Percentiles rank a stretch among this genome's conserved stretches.
Conservation (phyloP, 2,888 invertebrate species). For the Drosophila koepferae region DNA sequence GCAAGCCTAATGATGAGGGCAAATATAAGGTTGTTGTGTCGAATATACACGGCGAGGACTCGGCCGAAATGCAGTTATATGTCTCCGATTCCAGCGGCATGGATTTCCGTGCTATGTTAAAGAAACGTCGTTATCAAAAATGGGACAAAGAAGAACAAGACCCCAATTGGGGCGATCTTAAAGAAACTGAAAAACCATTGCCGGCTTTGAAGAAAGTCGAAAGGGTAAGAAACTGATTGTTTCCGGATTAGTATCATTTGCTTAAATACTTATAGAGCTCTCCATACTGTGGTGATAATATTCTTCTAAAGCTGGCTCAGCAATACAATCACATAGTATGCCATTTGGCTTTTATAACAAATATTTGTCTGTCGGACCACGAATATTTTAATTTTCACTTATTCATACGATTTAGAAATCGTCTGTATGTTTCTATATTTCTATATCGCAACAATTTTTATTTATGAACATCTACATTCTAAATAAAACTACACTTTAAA, state of each 20-base stretch:
- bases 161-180: conserved; percentile 96
- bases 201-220: conserved; percentile 96
- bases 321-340: background rate
- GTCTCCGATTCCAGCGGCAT: conserved; percentile 99
- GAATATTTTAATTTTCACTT: background rate
- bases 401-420: background rate
- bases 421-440: background rate
- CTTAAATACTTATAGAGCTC: conserved; percentile 14
- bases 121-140: conserved; percentile 97
- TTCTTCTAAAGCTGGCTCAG: background rate
- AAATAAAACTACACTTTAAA: background rate
- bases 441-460: background rate
- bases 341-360: background rate
- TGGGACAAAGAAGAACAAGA: conserved; percentile 96
- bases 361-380: background rate
- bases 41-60: conserved; percentile 97
- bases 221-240: conserved; percentile 89
- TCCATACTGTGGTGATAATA: conserved; percentile 12
- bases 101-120: conserved; percentile 99
- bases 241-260: conserved; percentile 13
- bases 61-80: conserved; percentile 97
- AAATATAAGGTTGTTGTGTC: conserved; percentile 96
- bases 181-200: conserved; percentile 94
- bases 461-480: background rate
- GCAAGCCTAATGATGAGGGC: conserved; percentile 98